Percentiles rank a stretch among this genome's conserved stretches.
phyloP scores from a whole-genome alignment of 2,113 vertebrate genomes.

The Pomatostomus ruficeps region DNA sequence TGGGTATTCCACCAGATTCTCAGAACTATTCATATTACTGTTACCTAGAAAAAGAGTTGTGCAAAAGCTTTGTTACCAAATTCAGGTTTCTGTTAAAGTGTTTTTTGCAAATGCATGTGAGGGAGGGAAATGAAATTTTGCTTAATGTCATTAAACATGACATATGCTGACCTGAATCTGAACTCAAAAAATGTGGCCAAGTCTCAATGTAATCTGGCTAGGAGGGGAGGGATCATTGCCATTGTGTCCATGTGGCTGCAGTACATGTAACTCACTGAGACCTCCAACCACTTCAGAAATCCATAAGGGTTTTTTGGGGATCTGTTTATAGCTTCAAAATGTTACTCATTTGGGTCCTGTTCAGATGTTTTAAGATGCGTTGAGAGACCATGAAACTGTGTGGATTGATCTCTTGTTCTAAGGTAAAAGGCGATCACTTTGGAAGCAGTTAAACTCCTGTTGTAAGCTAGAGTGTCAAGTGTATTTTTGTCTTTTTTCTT shows the following conservation, averaged over 20 bases:
- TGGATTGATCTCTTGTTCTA: not conserved
- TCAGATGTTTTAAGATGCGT: not conserved
- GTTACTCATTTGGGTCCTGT: not conserved
- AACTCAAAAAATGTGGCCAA: not conserved
- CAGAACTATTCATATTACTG: not conserved
- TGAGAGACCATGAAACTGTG: not conserved
- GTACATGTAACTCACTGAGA: not conserved
- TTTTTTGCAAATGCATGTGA: not conserved
- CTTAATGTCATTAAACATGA: not conserved
- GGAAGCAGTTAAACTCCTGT: not conserved
- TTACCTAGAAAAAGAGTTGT: not conserved
- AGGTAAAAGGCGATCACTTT: not conserved
- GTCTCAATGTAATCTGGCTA: not conserved
- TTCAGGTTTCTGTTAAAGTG: not conserved
- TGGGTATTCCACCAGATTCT: not conserved
- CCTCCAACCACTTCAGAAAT: not conserved
- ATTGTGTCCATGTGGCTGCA: not conserved
- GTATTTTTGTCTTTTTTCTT: not conserved
- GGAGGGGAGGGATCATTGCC: not conserved
- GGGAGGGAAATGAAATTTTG: not conserved
- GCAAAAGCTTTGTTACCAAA: not conserved
- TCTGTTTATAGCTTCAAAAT: not conserved
- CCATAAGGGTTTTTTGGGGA: not conserved
- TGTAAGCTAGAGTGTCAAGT: not conserved
- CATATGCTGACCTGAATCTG: not conserved